These are phyloP conservation scores for Neosilurus hyrtlii DNA, from an alignment of 2,797 vertebrate species.

Conservation along the genomic window DNA sequence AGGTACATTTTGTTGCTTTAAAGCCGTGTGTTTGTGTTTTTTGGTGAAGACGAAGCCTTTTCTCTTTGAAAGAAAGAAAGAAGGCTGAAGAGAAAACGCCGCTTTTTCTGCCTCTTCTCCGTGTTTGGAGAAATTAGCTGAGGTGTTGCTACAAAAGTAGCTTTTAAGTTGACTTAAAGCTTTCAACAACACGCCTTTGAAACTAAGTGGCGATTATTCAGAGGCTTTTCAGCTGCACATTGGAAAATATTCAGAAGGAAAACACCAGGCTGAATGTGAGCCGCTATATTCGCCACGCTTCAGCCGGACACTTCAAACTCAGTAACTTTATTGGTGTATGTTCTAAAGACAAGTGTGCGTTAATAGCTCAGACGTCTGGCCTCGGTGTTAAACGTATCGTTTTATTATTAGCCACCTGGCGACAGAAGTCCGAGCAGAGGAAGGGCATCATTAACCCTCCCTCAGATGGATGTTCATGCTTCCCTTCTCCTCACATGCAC, in stretches of 20 bases:
- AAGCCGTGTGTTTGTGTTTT: neutral
- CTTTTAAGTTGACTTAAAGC: neutral
- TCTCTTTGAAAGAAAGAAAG: slow-evolving; percentile 14
- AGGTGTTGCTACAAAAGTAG: neutral
- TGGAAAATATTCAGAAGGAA: neutral
- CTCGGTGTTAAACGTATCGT: neutral
- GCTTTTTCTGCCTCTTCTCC: slow-evolving; percentile 6
- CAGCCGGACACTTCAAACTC: neutral
- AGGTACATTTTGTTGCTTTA: neutral
- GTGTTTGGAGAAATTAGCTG: slow-evolving; percentile 40
- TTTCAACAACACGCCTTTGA: neutral
- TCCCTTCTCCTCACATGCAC: slow-evolving; percentile 56
- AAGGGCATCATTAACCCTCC: slow-evolving; percentile 22
- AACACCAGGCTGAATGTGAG: slow-evolving; percentile 22
- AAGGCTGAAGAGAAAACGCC: slow-evolving; percentile 1
- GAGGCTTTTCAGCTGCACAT: slow-evolving; percentile 20
- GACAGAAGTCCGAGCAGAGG: slow-evolving; percentile 18
- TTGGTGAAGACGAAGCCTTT: neutral
- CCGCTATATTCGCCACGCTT: neutral
- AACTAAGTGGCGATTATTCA: slow-evolving; percentile 10
- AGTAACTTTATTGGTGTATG: neutral
- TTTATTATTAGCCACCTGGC: slow-evolving; percentile 8
- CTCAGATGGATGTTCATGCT: slow-evolving; percentile 55
- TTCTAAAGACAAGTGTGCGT: slow-evolving; percentile 5
- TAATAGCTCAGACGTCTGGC: slow-evolving; percentile 8